Percentiles rank a stretch among this genome's conserved stretches.
These are phyloP conservation scores for Tipula vernalis DNA, from an alignment of 2,888 invertebrate species.

Conservation along the genomic window DNA sequence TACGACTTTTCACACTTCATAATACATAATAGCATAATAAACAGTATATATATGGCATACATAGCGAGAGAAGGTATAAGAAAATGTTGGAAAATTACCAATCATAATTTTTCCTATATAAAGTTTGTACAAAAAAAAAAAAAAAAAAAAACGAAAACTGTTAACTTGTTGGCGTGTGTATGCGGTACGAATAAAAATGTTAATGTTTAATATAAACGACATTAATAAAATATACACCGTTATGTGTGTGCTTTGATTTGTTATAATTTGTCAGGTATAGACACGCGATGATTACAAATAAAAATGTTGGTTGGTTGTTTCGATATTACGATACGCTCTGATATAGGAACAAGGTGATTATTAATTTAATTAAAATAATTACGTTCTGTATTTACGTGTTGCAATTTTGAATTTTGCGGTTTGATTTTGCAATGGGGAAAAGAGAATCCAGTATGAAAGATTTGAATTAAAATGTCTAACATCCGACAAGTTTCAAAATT, in stretches of 20 bases:
- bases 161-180: background rate
- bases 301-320: background rate
- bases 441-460: too few relatives aligned
- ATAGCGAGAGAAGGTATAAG: background rate
- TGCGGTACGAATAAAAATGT: background rate
- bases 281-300: constrained; percentile 7
- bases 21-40: background rate
- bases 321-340: background rate
- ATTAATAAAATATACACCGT: constrained; percentile 9
- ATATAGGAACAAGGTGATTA: background rate
- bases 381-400: background rate
- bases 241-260: constrained; percentile 6
- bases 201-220: background rate
- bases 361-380: background rate
- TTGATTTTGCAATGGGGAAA: background rate
- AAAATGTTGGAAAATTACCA: background rate
- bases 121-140: background rate
- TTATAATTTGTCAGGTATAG: constrained; percentile 7
- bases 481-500: too few relatives aligned
- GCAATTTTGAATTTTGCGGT: background rate
- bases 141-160: background rate
- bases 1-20: background rate
- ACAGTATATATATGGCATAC: background rate
- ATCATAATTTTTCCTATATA: background rate
- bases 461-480: too few relatives aligned